phyloP scores from a whole-genome alignment of 2,113 vertebrate genomes.

The Tupaia tana region DNA sequence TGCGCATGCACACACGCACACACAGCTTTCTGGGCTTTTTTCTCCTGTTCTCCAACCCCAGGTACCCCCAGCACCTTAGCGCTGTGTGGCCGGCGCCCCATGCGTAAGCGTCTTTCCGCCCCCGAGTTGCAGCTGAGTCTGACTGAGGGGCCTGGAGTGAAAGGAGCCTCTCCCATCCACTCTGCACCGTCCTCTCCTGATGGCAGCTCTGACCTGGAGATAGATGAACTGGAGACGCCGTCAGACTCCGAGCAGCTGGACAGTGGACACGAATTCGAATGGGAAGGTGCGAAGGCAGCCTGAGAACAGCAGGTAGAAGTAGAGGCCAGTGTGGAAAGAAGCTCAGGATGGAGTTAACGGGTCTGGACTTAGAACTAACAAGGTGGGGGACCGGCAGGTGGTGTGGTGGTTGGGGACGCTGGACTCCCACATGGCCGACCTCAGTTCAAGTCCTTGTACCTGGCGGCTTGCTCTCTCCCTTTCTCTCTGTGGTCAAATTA shows the following conservation, averaged over 20 bases:
- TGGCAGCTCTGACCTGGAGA: slow-evolving; percentile 87
- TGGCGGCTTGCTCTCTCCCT: too few species aligned
- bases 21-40: not conserved
- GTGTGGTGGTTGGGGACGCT: too few species aligned
- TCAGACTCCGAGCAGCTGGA: slow-evolving; percentile 90
- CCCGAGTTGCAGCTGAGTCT: slow-evolving; percentile 84
- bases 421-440: too few species aligned
- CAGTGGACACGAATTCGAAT: slow-evolving; percentile 88
- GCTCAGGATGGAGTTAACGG: not conserved
- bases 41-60: slow-evolving; percentile 19
- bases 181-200: slow-evolving; percentile 70
- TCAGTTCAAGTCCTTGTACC: too few species aligned
- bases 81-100: slow-evolving; percentile 82
- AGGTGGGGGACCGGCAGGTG: too few species aligned
- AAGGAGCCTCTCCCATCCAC: slow-evolving; percentile 71
- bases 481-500: too few species aligned
- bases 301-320: not conserved
- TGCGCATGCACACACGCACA: too few species aligned
- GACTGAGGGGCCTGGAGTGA: slow-evolving; percentile 61
- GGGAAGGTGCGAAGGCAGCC: slow-evolving; percentile 87
- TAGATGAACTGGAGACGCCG: slow-evolving; percentile 91
- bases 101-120: slow-evolving; percentile 88
- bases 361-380: not conserved
- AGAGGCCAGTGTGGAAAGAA: not conserved
- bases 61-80: slow-evolving; percentile 85